Percentiles rank a stretch among this genome's conserved stretches.
Evolutionary conservation across 1,140 invertebrate genomes (phyloP).

Genomic region (Camponotus floridanus): DNA sequence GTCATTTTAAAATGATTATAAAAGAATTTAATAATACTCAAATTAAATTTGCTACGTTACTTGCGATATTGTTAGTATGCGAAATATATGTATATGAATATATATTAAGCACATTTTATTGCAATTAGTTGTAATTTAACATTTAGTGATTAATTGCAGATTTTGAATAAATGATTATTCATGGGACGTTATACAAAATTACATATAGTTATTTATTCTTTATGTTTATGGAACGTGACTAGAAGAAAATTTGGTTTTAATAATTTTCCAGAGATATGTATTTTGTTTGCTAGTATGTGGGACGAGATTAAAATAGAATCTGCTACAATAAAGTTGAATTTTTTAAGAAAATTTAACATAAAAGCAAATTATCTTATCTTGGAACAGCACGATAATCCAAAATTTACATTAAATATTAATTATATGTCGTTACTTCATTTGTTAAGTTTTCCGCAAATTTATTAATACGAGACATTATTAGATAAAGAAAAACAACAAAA

Average conservation of each 20-base stretch:
- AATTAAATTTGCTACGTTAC: background rate
- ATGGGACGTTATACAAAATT: background rate
- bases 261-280: slow-evolving; percentile 24
- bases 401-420: background rate
- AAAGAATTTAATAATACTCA: background rate
- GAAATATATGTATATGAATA: background rate
- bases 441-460: background rate
- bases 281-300: slow-evolving; percentile 13
- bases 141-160: background rate
- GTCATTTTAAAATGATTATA: background rate
- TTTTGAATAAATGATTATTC: background rate
- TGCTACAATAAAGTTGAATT: background rate
- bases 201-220: background rate
- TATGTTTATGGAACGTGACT: slow-evolving; percentile 68
- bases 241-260: slow-evolving; percentile 40
- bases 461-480: background rate
- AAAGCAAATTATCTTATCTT: background rate
- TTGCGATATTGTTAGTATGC: background rate
- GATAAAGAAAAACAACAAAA: background rate
- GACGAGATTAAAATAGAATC: slow-evolving; percentile 1
- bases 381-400: background rate
- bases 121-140: background rate
- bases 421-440: background rate
- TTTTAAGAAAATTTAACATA: background rate
- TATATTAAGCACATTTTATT: background rate